phyloP scores from a whole-genome alignment of 2,113 vertebrate species.

The Pristiophorus japonicus region DNA sequence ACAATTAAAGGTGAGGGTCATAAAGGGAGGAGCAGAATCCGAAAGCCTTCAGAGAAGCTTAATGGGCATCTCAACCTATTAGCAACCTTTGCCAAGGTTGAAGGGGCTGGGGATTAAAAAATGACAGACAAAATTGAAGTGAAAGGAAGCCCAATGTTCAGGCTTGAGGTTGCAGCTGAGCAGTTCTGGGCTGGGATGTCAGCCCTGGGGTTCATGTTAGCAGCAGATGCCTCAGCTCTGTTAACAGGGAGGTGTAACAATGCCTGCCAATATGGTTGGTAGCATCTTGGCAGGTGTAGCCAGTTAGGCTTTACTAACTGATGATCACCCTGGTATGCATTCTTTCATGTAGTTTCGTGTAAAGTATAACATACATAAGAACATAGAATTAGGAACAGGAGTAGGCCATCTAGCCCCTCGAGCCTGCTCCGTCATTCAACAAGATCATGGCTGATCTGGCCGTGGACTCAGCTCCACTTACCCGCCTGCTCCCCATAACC shows the following conservation, averaged over 20 bases:
- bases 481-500: too few species aligned
- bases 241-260: neutral
- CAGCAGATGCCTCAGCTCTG: neutral
- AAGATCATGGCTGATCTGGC: too few species aligned
- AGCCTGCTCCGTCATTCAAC: too few species aligned
- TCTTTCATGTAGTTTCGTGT: neutral
- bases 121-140: neutral
- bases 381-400: too few species aligned
- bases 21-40: neutral
- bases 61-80: neutral
- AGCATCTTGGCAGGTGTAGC: neutral
- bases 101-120: neutral
- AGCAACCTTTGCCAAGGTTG: neutral
- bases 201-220: neutral
- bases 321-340: neutral
- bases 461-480: too few species aligned
- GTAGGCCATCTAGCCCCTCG: too few species aligned
- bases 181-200: neutral
- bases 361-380: neutral
- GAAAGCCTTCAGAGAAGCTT: neutral
- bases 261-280: neutral
- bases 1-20: neutral
- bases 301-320: neutral
- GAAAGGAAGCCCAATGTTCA: neutral
- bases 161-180: neutral